Percentiles rank a stretch among this genome's conserved stretches.
phyloP scores from a whole-genome alignment of 1,140 invertebrate genomes.

The Drosophila melanica region DNA sequence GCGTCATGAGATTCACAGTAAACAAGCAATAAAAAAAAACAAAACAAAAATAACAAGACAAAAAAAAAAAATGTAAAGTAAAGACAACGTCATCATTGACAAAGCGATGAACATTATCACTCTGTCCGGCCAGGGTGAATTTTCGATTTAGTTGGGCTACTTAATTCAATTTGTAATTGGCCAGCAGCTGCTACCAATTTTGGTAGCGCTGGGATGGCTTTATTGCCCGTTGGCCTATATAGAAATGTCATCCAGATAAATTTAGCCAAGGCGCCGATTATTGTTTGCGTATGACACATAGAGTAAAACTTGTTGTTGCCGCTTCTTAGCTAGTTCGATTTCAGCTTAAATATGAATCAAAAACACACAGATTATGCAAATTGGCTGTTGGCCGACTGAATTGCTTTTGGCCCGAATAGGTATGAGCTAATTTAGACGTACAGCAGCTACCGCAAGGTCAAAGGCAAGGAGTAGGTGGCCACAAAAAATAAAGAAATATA shows the following conservation, averaged over 20 bases:
- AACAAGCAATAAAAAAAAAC: not conserved
- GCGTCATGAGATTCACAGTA: too few relatives aligned
- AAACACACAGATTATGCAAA: constrained; percentile 70
- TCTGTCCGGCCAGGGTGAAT: constrained; percentile 4
- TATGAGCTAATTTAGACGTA: constrained; percentile 32
- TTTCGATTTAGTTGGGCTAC: constrained; percentile 27
- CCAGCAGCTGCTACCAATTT: constrained; percentile 46
- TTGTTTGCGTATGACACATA: constrained; percentile 56
- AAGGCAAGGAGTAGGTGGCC: not conserved
- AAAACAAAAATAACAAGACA: too few relatives aligned
- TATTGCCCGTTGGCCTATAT: constrained; percentile 14
- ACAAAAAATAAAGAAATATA: not conserved
- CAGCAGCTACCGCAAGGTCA: constrained; percentile 32
- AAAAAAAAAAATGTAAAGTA: not conserved
- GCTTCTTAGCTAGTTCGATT: constrained; percentile 58
- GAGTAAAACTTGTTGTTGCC: constrained; percentile 54
- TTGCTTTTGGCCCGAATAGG: constrained; percentile 23
- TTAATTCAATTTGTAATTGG: constrained; percentile 15
- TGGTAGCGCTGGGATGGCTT: constrained; percentile 31
- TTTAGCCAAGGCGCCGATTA: constrained; percentile 9
- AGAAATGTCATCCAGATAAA: constrained; percentile 42
- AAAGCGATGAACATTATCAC: constrained; percentile 1
- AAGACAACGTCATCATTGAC: constrained; percentile 7
- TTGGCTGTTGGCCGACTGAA: constrained; percentile 42
- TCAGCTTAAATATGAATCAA: constrained; percentile 57